Base-by-base conservation (phyloP, 53 echinoderm and acorn worm genomes). In the Paelopatides confundens region DNA sequence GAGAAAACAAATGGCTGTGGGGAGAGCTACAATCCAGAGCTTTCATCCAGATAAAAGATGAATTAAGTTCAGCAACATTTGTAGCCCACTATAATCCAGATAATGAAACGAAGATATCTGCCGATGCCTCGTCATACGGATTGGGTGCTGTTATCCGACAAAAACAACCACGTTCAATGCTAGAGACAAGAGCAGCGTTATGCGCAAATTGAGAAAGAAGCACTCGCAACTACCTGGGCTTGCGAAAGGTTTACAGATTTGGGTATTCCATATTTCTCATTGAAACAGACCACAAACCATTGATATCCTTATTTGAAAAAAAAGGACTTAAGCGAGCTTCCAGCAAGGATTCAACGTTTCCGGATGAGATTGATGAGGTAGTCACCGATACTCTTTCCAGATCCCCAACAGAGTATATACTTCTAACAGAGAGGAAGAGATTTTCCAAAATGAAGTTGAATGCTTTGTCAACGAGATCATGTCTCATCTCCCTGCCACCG, bases 141-240 rank as follows among this genome's bases (percentile, higher is more conserved):
- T 26, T 93, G 1, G 91, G 94, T 0, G 91, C 89, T 35, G 86
- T 91, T 30, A 27, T 66, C 17, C 69, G 64, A 9, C 89, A 88
- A 65, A 82, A 65, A 35, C 69, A 90, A 86, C 26, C 43, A 26
- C 85, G 93, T 4, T 88, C 89, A 18, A 88, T 93, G 78, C 26
- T 30, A 30, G 15, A 9, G 9, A 30, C 31, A 5, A n/a, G 77
- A 66, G 17, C 67, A 66, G 28, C 28, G 86, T 28, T 94, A 91
- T 81, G 88, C 89, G 5, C 94, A 94, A 40, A 94, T 91, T 21
- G 89, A 94, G 53, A 89, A 88, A 63, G 94, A 94, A 43, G 51
- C 66, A 3, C 85, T 86, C 7, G 87, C 87, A 11, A 35, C 86
- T 14, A 90, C 90, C 31, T 90, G 87, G 69, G 79, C 93, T 21